These are phyloP conservation scores for Euthynnus affinis DNA, from an alignment of 2,797 vertebrate species.

Conservation along the genomic window DNA sequence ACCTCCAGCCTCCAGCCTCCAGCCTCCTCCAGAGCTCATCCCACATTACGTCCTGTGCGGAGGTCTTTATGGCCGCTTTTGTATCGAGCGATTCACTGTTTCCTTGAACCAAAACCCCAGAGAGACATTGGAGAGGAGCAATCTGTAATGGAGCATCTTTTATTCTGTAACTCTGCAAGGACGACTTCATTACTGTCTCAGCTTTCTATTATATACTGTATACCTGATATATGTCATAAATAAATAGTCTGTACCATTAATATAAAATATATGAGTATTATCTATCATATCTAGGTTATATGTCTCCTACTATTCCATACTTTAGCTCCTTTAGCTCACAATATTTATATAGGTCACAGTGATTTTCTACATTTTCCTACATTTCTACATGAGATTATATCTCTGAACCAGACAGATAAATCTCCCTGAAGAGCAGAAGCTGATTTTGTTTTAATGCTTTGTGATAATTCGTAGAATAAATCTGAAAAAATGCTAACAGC, in stretches of 20 bases:
- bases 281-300: too few species aligned
- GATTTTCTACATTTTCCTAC: too few species aligned
- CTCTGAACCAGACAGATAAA: not conserved
- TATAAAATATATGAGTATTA: too few species aligned
- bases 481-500: not conserved
- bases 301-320: too few species aligned
- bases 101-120: constrained; percentile 22
- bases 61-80: constrained; percentile 5
- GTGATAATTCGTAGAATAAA: not conserved
- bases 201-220: not conserved
- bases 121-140: constrained; percentile 12
- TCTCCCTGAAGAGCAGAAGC: not conserved
- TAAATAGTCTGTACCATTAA: too few species aligned
- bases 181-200: not conserved
- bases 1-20: constrained; percentile 14
- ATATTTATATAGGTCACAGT: not conserved
- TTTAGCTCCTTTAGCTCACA: too few species aligned
- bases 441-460: not conserved
- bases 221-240: too few species aligned
- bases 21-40: constrained; percentile 8
- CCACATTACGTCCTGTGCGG: not conserved
- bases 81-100: not conserved
- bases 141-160: constrained; percentile 13
- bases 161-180: not conserved
- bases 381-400: not conserved